Percentiles rank a stretch among this genome's conserved stretches.
Conservation (phyloP, 2,888 invertebrate genomes). For the Caenorhabditis imperialis region DNA sequence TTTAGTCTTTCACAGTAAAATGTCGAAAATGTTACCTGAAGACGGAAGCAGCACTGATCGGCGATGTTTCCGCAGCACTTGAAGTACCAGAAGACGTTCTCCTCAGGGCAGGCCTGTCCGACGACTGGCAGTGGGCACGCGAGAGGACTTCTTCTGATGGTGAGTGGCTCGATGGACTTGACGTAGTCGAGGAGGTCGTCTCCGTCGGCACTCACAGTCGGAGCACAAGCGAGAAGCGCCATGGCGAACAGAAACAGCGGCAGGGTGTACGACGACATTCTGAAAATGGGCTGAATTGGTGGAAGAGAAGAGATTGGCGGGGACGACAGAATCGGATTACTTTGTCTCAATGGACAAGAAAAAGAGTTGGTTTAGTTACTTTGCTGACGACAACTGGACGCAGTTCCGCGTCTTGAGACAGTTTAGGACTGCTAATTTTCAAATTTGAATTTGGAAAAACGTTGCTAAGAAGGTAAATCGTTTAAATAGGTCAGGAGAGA, state of each 20-base stretch:
- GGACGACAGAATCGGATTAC: background rate
- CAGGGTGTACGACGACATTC: conserved; percentile 49
- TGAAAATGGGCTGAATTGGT: background rate
- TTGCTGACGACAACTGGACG: no score
- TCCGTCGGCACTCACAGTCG: conserved; percentile 44
- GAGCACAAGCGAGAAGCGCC: conserved; percentile 33
- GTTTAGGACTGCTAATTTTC: no score
- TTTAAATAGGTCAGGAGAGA: no score
- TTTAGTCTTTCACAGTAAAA: background rate
- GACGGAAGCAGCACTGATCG: conserved; percentile 69
- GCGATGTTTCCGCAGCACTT: conserved; percentile 69
- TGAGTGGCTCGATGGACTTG: conserved; percentile 52
- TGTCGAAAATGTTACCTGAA: conserved; percentile 52
- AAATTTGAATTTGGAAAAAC: no score
- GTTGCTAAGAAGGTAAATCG: no score
- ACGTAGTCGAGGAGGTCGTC: conserved; percentile 57
- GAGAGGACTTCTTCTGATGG: conserved; percentile 50
- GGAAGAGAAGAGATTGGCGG: background rate
- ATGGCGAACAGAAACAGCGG: conserved; percentile 48
- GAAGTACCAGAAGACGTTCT: conserved; percentile 72
- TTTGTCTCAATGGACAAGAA: no score
- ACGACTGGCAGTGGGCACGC: conserved; percentile 72
- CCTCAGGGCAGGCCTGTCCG: conserved; percentile 69
- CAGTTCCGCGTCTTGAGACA: no score
- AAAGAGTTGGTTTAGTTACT: no score